A percentile compares a stretch with the other conserved stretches of the same genome.
Conservation (phyloP, 2,888 invertebrate genomes). For the Lasioglossum morio region DNA sequence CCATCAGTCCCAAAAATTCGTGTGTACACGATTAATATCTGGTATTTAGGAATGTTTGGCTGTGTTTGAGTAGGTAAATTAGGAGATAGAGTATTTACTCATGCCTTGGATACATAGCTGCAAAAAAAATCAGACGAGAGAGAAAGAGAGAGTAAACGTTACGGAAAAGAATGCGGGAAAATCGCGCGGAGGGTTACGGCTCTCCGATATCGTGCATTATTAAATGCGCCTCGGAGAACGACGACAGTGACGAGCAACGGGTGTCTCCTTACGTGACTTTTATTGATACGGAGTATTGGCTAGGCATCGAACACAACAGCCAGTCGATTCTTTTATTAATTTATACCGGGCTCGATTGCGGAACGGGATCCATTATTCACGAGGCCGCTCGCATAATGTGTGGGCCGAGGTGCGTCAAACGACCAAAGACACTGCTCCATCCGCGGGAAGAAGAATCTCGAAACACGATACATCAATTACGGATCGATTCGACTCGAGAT, state of each 20-base stretch:
- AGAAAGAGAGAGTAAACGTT: not conserved
- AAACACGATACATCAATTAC: slow-evolving; percentile 8
- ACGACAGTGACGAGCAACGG: slow-evolving; percentile 2
- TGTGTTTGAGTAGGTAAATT: too few relatives aligned
- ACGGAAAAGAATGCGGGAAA: not conserved
- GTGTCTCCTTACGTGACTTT: not conserved
- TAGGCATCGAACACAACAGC: not conserved
- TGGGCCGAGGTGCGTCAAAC: not conserved
- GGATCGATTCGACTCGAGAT: not conserved
- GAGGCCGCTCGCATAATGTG: not conserved
- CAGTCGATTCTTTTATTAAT: slow-evolving; percentile 1
- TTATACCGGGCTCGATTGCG: slow-evolving; percentile 7
- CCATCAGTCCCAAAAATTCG: too few relatives aligned
- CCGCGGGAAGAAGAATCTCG: not conserved
- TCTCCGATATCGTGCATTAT: slow-evolving; percentile 16
- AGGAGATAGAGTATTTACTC: not conserved
- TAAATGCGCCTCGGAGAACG: slow-evolving; percentile 8
- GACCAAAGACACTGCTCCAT: not conserved
- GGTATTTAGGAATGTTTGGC: too few relatives aligned
- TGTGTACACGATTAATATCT: too few relatives aligned
- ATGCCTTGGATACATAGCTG: too few relatives aligned
- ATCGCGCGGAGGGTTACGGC: too few relatives aligned
- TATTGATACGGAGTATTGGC: not conserved
- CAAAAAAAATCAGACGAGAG: slow-evolving; percentile 19
- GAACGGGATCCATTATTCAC: slow-evolving; percentile 1